A percentile compares a stretch with the other conserved stretches of the same genome.
phyloP scores from a whole-genome alignment of 2,797 vertebrate species.

The Melanotaenia trifasciata region DNA sequence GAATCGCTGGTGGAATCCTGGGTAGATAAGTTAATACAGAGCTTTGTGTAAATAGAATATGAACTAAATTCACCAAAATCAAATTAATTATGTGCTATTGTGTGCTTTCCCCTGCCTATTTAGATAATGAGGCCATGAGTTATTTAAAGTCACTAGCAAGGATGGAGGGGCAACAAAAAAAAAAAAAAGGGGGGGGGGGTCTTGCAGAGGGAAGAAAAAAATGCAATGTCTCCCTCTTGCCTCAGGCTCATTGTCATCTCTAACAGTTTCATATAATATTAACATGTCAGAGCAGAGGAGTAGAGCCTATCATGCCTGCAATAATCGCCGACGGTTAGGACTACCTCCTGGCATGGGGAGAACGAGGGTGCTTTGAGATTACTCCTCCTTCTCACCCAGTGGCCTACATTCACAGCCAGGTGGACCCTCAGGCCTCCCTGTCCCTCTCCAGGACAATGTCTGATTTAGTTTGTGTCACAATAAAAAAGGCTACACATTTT shows the following conservation, averaged over 20 bases:
- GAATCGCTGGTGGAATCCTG: background rate
- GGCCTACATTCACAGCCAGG: slow-evolving; percentile 69
- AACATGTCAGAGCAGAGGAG: slow-evolving; percentile 73
- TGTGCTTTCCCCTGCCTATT: slow-evolving; percentile 62
- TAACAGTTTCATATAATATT: slow-evolving; percentile 82
- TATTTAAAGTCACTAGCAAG: slow-evolving; percentile 74
- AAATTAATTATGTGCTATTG: slow-evolving; percentile 63
- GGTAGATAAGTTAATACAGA: background rate
- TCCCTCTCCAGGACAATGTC: slow-evolving; percentile 35
- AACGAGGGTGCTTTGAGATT: slow-evolving; percentile 41
- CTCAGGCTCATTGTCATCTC: slow-evolving; percentile 74
- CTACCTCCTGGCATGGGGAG: slow-evolving; percentile 32
- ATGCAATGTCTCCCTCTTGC: slow-evolving; percentile 53
- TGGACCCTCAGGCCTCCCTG: slow-evolving; percentile 44
- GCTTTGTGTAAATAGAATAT: slow-evolving; percentile 41
- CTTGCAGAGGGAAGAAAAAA: slow-evolving; percentile 23
- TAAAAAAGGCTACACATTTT: slow-evolving; percentile 29
- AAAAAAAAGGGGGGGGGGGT: slow-evolving; percentile 15
- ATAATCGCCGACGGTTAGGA: slow-evolving; percentile 64
- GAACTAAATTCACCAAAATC: slow-evolving; percentile 64
- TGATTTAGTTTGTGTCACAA: slow-evolving; percentile 59
- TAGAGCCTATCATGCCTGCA: slow-evolving; percentile 61
- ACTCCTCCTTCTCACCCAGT: slow-evolving; percentile 65
- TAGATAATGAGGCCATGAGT: slow-evolving; percentile 82
- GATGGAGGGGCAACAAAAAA: slow-evolving; percentile 47